Evolutionary conservation across 2,797 vertebrate species (phyloP), one percentile per base, ranked within the genome.

Genomic region (Phoebastria nigripes): DNA sequence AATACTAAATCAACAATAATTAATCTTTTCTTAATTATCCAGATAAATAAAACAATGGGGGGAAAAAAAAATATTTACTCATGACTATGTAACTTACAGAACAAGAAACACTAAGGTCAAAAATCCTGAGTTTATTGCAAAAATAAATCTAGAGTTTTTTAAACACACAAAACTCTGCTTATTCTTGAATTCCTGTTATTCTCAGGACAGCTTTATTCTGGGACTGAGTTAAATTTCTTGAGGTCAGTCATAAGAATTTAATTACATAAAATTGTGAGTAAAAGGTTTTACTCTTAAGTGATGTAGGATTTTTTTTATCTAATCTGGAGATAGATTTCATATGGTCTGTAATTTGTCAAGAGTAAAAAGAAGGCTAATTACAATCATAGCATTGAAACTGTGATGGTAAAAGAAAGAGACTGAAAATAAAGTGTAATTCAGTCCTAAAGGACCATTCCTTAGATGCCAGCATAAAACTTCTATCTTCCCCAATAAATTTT

Each of bases 271-370:
- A 84, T 21, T 42, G 12, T n/a, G 9, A 65, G 8, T 44, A 33
- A 88, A 88, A 89, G 22, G 5, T 77, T 84, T 58, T 62, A 39
- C 19, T 62, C 35, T 76, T 87, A 73, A 82, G 7, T 54, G 8
- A 58, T 82, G 28, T 18, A 78, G 8, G 18, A 59, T 37, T 58
- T 39, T 62, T 24, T 74, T n/a, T 1, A 65, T 79, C 59, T 66
- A n/a, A 90, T 96, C 58, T 83, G 56, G 24, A 84, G 14, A 92
- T 84, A 72, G 20, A 66, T 89, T 97, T 92, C 22, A 59, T 70
- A 58, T 19, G 11, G 37, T 84, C 9, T 54, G 21, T 77, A 56
- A 81, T 89, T 80, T 91, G 33, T 70, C 54, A 93, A n/a, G 49
- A 70, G 9, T 76, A 65, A 76, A 83, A 93, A 54, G 42, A 49